Percentiles rank a stretch among this genome's conserved stretches.
Evolutionary conservation across 35 echinoderm and acorn worm species (phyloP).

Genomic region (Heliocidaris erythrogramma): DNA sequence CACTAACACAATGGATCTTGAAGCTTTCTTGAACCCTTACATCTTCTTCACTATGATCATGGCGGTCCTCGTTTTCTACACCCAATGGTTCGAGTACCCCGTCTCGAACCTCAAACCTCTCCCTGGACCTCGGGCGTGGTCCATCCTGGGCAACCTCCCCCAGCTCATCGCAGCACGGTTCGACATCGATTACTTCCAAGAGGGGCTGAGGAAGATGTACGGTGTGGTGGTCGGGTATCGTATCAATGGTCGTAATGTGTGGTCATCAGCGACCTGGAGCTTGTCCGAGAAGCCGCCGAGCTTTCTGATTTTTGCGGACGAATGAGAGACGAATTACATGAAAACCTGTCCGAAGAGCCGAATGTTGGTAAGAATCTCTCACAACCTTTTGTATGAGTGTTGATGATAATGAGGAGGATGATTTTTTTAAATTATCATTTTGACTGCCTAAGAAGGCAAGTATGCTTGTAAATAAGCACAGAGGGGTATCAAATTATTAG

Average conservation of each 20-base stretch:
- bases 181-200: background rate
- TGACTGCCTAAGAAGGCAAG: too few relatives aligned
- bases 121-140: background rate
- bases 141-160: background rate
- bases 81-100: constrained; percentile 28
- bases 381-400: too few relatives aligned
- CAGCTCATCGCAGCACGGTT: background rate
- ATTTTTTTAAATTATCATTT: too few relatives aligned
- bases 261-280: background rate
- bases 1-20: background rate
- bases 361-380: background rate
- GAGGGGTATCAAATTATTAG: too few relatives aligned
- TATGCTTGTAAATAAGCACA: too few relatives aligned
- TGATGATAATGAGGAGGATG: too few relatives aligned
- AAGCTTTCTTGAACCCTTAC: background rate
- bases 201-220: background rate
- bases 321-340: background rate
- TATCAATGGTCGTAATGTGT: background rate
- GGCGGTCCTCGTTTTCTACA: background rate
- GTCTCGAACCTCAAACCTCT: constrained; percentile 16
- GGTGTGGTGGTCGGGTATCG: background rate
- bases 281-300: background rate
- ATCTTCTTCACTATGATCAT: background rate
- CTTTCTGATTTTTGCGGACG: background rate
- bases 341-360: background rate